These are phyloP conservation scores for Pomatostomus ruficeps DNA, from an alignment of 2,113 vertebrate species.

Conservation along the genomic window DNA sequence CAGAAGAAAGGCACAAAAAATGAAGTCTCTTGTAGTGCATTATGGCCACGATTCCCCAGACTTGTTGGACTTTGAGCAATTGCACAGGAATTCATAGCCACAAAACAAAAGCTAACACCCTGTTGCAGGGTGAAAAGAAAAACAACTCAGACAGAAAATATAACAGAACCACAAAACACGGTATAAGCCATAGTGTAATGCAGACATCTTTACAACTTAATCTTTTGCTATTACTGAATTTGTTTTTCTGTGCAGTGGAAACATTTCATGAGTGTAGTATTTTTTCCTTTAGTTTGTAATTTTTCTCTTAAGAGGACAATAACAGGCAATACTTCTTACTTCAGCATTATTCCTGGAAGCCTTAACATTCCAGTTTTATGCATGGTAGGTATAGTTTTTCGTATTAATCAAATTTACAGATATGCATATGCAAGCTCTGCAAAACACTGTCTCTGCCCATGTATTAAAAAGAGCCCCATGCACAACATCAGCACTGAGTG, in stretches of 20 bases:
- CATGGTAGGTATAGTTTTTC: neutral
- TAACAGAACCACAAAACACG: neutral
- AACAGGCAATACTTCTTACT: neutral
- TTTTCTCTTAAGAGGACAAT: neutral
- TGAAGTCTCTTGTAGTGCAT: neutral
- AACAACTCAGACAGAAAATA: neutral
- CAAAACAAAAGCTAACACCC: neutral
- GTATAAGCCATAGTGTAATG: neutral
- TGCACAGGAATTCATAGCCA: neutral
- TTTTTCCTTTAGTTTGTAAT: neutral
- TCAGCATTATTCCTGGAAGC: neutral
- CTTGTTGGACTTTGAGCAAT: neutral
- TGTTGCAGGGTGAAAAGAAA: neutral
- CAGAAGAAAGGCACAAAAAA: neutral
- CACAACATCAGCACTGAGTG: neutral
- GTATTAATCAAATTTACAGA: neutral
- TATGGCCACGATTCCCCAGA: rapidly evolving
- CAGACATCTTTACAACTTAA: neutral
- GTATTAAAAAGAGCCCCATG: neutral
- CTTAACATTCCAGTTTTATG: neutral
- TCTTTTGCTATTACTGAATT: neutral
- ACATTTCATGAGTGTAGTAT: neutral
- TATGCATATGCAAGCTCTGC: neutral
- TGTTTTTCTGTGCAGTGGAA: neutral
- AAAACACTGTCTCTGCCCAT: neutral